phyloP scores from a whole-genome alignment of 2,888 invertebrate genomes.

The Busseola fusca region DNA sequence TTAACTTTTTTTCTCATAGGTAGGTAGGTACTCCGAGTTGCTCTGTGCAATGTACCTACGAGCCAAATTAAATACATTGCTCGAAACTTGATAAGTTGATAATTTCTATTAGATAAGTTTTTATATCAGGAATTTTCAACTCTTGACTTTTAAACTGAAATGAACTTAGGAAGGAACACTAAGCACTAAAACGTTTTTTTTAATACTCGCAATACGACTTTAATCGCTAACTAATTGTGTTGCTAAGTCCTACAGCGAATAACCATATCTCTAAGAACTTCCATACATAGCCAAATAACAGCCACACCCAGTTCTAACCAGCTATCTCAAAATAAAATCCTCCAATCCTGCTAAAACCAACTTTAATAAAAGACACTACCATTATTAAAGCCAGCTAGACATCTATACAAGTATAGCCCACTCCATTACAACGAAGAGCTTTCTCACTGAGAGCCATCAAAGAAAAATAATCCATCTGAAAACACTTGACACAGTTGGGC shows the following conservation, averaged over 20 bases:
- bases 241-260: neutral
- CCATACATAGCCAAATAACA: neutral
- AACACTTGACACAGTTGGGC: slow-evolving; percentile 78
- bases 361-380: slow-evolving; percentile 60
- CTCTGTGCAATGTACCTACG: no score
- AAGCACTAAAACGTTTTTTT: neutral
- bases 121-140: neutral
- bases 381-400: slow-evolving; percentile 53
- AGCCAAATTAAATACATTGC: neutral
- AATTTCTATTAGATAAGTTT: neutral
- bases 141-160: neutral
- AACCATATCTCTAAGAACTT: neutral
- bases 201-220: neutral
- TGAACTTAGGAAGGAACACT: neutral
- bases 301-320: slow-evolving; percentile 12
- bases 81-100: neutral
- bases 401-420: slow-evolving; percentile 58
- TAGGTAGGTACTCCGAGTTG: neutral
- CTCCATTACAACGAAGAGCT: slow-evolving; percentile 66
- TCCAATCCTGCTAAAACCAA: slow-evolving; percentile 56
- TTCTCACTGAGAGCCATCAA: slow-evolving; percentile 68
- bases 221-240: neutral
- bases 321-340: slow-evolving; percentile 34
- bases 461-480: slow-evolving; percentile 69
- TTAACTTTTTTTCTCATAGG: slow-evolving; percentile 18